These are phyloP conservation scores for Gallinago media DNA, from an alignment of 2,113 vertebrate genomes.

Conservation along the genomic window DNA sequence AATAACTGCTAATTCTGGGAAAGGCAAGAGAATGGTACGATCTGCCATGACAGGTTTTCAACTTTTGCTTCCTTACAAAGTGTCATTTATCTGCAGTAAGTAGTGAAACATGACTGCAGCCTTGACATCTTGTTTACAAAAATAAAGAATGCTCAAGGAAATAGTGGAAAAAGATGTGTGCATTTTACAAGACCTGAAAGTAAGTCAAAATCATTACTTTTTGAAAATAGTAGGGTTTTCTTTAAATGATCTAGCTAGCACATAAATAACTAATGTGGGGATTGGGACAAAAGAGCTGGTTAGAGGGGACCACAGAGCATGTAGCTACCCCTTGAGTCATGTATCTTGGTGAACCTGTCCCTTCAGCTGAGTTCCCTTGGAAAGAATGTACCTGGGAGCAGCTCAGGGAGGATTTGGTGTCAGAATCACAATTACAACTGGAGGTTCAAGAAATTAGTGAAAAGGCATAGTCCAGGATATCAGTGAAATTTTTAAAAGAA, in stretches of 20 bases:
- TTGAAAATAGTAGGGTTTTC: background rate
- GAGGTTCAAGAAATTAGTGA: background rate
- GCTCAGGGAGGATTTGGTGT: background rate
- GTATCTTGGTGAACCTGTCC: background rate
- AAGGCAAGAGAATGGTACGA: fast-evolving
- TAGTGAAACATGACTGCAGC: background rate
- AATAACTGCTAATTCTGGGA: background rate
- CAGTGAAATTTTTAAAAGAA: background rate
- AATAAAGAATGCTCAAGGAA: background rate
- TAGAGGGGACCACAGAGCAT: background rate
- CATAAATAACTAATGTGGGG: background rate
- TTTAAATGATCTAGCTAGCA: background rate
- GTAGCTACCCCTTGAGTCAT: background rate
- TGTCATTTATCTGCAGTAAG: background rate
- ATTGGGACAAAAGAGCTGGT: background rate
- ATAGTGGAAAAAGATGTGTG: background rate
- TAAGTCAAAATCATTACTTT: background rate
- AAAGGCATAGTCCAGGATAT: background rate
- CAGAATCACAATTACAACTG: background rate
- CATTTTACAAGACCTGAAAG: background rate
- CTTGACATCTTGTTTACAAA: background rate
- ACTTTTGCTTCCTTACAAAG: background rate
- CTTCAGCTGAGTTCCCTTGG: background rate
- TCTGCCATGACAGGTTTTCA: background rate
- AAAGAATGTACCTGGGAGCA: background rate